Percentiles rank a stretch among this genome's conserved stretches.
Conservation (phyloP, 1,140 invertebrate genomes). For the Marisa cornuarietis region DNA sequence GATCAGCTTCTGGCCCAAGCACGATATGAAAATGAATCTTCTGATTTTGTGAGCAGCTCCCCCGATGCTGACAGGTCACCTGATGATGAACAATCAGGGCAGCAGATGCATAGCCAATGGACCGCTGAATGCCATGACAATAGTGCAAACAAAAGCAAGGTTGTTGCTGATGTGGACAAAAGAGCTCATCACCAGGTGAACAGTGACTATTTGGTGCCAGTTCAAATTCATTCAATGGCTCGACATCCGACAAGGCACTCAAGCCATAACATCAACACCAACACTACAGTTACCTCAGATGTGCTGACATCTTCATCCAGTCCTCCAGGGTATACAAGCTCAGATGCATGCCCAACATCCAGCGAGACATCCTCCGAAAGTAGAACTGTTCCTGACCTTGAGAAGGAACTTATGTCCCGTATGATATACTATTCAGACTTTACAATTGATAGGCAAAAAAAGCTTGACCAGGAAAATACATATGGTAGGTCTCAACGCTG, state of each 20-base stretch:
- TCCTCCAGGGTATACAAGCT: conserved; percentile 27
- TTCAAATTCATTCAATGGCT: not conserved
- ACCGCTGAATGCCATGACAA: too few species aligned
- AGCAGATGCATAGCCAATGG: too few species aligned
- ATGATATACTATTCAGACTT: conserved; percentile 56
- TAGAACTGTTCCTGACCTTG: conserved; percentile 47
- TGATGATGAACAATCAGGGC: too few species aligned
- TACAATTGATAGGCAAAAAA: conserved; percentile 52
- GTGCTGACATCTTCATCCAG: conserved; percentile 37
- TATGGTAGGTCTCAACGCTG: not conserved
- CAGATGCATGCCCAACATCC: conserved; percentile 44
- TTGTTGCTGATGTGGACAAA: too few species aligned
- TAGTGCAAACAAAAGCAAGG: too few species aligned
- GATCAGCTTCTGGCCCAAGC: conserved; percentile 33
- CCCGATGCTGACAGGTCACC: too few species aligned
- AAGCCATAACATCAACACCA: not conserved
- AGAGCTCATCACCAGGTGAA: not conserved
- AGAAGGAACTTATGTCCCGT: conserved; percentile 54
- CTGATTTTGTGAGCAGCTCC: conserved; percentile 13
- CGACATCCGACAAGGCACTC: not conserved
- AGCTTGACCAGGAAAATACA: conserved; percentile 38
- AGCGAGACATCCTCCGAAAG: conserved; percentile 43
- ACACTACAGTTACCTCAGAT: conserved; percentile 5
- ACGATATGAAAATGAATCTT: conserved; percentile 26
- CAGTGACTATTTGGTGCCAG: not conserved